A percentile compares a stretch with the other conserved stretches of the same genome.
Evolutionary conservation across 2,113 vertebrate genomes (phyloP).

Genomic region (Leuciscus idus): DNA sequence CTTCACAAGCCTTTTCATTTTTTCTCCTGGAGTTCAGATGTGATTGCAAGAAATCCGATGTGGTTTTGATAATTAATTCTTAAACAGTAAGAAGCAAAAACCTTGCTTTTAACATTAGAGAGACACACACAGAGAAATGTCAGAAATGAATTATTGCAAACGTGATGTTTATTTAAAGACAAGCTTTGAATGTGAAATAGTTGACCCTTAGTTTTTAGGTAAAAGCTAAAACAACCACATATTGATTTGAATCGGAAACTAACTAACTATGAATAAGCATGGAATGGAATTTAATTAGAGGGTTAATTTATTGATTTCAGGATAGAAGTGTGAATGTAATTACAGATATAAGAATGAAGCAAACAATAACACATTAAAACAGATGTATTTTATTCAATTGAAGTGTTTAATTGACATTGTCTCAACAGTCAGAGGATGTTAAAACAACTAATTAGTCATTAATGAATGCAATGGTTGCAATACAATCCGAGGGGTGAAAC

Average conservation of each 20-base stretch:
- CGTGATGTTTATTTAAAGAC: not conserved
- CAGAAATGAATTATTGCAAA: not conserved
- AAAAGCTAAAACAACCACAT: not conserved
- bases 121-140: not conserved
- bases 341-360: not conserved
- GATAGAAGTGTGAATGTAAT: not conserved
- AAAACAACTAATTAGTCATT: not conserved
- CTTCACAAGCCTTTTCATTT: conserved; percentile 53
- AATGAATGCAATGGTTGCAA: not conserved
- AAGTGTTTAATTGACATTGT: not conserved
- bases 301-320: not conserved
- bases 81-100: not conserved
- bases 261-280: no score
- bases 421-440: not conserved
- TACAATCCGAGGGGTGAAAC: not conserved
- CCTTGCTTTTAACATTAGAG: not conserved
- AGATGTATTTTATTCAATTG: not conserved
- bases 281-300: not conserved
- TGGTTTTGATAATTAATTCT: conserved; percentile 17
- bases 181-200: not conserved
- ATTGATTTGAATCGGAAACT: not conserved
- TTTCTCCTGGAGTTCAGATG: conserved; percentile 47
- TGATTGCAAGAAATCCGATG: conserved; percentile 15
- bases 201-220: not conserved
- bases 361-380: not conserved